A percentile compares a stretch with the other conserved stretches of the same genome.
phyloP scores from a whole-genome alignment of 1,140 invertebrate genomes.

The Cotesia vestalis region DNA sequence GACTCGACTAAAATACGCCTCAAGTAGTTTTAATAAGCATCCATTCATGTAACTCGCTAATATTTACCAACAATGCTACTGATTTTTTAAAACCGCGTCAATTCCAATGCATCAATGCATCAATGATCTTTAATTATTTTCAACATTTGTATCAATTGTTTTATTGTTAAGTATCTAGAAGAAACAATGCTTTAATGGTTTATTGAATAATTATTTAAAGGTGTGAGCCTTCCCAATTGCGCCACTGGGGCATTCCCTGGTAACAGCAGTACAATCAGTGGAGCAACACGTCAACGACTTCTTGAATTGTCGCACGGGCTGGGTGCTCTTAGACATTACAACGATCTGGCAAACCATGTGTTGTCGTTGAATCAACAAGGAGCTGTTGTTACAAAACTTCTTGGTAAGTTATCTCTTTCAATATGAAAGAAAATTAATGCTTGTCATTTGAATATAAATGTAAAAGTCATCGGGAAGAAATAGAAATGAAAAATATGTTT shows the following conservation, averaged over 20 bases:
- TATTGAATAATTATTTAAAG: slow-evolving; percentile 42
- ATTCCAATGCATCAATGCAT: too few species aligned
- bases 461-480: too few species aligned
- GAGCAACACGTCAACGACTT: slow-evolving; percentile 65
- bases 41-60: too few species aligned
- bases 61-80: slow-evolving; percentile 5
- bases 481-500: too few species aligned
- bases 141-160: too few species aligned
- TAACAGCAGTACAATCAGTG: slow-evolving; percentile 43
- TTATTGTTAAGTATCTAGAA: too few species aligned
- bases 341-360: slow-evolving; percentile 75
- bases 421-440: too few species aligned
- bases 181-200: slow-evolving; percentile 5
- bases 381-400: slow-evolving; percentile 75
- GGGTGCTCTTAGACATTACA: slow-evolving; percentile 73
- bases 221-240: slow-evolving; percentile 59
- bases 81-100: slow-evolving; percentile 4
- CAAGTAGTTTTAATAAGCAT: too few species aligned
- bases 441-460: too few species aligned
- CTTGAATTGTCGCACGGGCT: slow-evolving; percentile 72
- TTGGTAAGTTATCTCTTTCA: slow-evolving; percentile 62
- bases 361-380: slow-evolving; percentile 74
- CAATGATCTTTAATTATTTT: too few species aligned
- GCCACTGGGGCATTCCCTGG: slow-evolving; percentile 55
- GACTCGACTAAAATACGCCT: too few species aligned